A percentile compares a stretch with the other conserved stretches of the same genome.
Evolutionary conservation across 2,888 invertebrate species (phyloP).

Genomic region (Cerastis leucographa): DNA sequence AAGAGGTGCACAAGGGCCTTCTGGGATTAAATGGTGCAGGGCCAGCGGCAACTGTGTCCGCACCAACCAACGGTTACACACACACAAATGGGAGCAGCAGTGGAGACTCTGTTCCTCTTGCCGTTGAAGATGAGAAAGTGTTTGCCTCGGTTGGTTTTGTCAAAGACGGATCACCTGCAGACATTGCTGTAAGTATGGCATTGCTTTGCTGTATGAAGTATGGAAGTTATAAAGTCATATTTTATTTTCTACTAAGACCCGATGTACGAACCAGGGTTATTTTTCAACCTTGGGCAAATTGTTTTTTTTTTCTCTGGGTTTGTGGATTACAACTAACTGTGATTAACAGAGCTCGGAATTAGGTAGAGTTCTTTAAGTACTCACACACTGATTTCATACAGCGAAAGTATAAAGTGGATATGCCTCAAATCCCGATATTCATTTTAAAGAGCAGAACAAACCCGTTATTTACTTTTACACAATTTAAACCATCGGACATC

Average conservation of each 20-base stretch:
- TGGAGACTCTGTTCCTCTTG: slow-evolving; percentile 43
- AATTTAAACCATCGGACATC: too few species aligned
- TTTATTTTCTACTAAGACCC: neutral
- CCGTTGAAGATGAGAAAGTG: slow-evolving; percentile 50
- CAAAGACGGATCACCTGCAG: slow-evolving; percentile 95
- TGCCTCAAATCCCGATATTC: too few species aligned
- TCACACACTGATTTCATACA: too few species aligned
- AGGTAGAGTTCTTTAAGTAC: too few species aligned
- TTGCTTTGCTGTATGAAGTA: neutral
- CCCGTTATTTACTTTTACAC: too few species aligned
- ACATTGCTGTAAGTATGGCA: slow-evolving; percentile 92
- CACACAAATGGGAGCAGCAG: slow-evolving; percentile 53
- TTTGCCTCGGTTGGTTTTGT: slow-evolving; percentile 94
- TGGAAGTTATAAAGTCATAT: neutral
- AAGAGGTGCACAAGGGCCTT: slow-evolving; percentile 91
- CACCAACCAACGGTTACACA: slow-evolving; percentile 64
- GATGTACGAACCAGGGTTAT: neutral
- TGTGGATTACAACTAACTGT: neutral
- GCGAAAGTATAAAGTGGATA: too few species aligned
- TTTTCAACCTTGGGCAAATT: neutral
- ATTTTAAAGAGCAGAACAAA: too few species aligned
- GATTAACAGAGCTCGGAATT: too few species aligned
- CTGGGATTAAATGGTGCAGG: slow-evolving; percentile 65
- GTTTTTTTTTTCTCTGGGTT: neutral
- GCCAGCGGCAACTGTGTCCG: slow-evolving; percentile 11